These are phyloP conservation scores for Proterorhinus semilunaris DNA, from an alignment of 2,113 vertebrate genomes.

Conservation along the genomic window DNA sequence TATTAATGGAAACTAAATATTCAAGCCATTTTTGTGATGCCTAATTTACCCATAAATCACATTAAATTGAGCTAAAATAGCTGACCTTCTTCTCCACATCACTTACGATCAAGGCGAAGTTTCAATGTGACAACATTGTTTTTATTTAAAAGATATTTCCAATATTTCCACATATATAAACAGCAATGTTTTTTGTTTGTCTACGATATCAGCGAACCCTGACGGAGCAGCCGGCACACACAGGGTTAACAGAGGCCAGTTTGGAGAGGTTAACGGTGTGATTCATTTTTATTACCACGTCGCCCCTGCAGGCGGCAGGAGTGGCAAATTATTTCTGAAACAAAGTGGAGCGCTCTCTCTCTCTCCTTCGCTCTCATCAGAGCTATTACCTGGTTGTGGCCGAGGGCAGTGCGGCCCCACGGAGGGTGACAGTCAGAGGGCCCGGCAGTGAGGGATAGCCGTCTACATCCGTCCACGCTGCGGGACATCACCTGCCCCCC, in stretches of 20 bases:
- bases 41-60: no score
- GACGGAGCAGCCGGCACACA: constrained; percentile 13
- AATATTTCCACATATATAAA: no score
- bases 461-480: constrained; percentile 74
- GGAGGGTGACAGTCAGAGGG: constrained; percentile 72
- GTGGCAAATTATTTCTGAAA: constrained; percentile 86
- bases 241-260: constrained; percentile 67
- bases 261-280: constrained; percentile 79
- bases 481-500: constrained; percentile 63
- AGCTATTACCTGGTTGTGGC: constrained; percentile 81
- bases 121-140: no score
- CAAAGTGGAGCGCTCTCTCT: constrained; percentile 82
- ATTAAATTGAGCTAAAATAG: no score
- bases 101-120: no score
- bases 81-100: no score
- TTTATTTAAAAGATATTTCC: no score
- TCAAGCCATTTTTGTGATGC: no score
- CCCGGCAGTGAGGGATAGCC: constrained; percentile 77
- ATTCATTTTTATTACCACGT: constrained; percentile 83
- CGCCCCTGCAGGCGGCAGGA: constrained; percentile 77
- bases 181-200: no score
- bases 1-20: no score
- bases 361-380: constrained; percentile 78
- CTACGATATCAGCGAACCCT: not conserved
- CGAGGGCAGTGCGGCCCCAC: constrained; percentile 62